Percentiles rank a stretch among this genome's conserved stretches.
These are phyloP conservation scores for Phlogophora meticulosa DNA, from an alignment of 2,888 invertebrate genomes.

Conservation along the genomic window DNA sequence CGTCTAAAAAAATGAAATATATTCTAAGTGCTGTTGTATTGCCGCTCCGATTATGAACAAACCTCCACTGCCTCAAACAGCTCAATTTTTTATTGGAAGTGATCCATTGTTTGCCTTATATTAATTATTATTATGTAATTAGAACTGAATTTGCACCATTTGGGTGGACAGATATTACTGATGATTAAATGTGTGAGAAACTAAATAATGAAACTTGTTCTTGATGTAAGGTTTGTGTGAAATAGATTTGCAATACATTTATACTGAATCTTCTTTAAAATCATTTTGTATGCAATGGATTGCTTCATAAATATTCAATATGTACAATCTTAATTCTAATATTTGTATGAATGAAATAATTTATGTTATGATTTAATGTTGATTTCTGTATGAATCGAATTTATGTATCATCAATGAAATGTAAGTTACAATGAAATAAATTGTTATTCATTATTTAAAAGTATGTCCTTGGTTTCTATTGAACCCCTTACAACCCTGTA, in stretches of 20 bases:
- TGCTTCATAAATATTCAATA: slow-evolving; percentile 51
- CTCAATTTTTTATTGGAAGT: slow-evolving; percentile 62
- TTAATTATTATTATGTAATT: slow-evolving; percentile 24
- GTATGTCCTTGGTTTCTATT: slow-evolving; percentile 22
- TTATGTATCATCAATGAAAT: slow-evolving; percentile 76
- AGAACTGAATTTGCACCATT: slow-evolving; percentile 31
- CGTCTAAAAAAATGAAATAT: slow-evolving; percentile 27
- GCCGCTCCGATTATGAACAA: slow-evolving; percentile 54
- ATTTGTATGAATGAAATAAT: slow-evolving; percentile 65
- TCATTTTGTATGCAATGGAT: slow-evolving; percentile 59
- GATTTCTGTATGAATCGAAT: slow-evolving; percentile 76
- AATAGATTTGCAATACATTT: slow-evolving; percentile 32
- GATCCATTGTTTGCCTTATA: slow-evolving; percentile 58
- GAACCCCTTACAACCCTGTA: background rate
- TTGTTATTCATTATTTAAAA: slow-evolving; percentile 77
- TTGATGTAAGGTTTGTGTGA: slow-evolving; percentile 9
- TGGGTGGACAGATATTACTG: slow-evolving; percentile 22
- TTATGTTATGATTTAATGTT: slow-evolving; percentile 70
- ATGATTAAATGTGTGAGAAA: slow-evolving; percentile 40
- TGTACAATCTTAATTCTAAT: slow-evolving; percentile 61
- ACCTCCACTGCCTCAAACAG: slow-evolving; percentile 65
- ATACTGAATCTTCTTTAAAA: slow-evolving; percentile 26
- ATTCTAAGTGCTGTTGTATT: slow-evolving; percentile 19
- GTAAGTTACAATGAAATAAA: slow-evolving; percentile 78
- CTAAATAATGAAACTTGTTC: slow-evolving; percentile 25